Conservation (phyloP, 2,888 invertebrate genomes). For the Ichneumon xanthorius region DNA sequence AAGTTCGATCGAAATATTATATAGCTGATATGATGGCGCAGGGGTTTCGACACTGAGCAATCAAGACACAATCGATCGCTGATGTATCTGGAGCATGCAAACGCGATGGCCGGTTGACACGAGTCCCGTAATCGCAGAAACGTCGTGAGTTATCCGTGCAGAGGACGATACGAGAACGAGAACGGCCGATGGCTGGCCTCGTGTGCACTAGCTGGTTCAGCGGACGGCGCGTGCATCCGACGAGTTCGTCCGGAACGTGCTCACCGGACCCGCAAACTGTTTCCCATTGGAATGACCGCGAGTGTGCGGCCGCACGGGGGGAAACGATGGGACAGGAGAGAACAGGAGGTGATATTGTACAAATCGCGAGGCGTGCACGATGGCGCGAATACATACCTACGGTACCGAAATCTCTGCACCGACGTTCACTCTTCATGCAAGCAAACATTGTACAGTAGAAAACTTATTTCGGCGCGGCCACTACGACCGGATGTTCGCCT, state of each 20-base stretch:
- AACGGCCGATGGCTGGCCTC: constrained; percentile 12
- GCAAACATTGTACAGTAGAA: background rate
- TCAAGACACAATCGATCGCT: constrained; percentile 28
- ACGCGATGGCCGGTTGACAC: constrained; percentile 48
- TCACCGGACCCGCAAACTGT: constrained; percentile 69
- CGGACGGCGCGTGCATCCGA: constrained; percentile 33
- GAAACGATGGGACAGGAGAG: constrained; percentile 34
- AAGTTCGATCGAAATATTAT: constrained; percentile 6
- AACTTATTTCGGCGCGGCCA: background rate
- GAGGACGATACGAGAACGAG: constrained; percentile 49
- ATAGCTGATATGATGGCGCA: background rate
- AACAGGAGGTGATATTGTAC: no score
- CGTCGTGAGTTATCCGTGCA: constrained; percentile 59
- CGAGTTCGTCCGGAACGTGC: constrained; percentile 66
- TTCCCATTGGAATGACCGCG: constrained; percentile 68
- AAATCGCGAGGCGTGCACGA: background rate
- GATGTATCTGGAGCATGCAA: constrained; percentile 41
- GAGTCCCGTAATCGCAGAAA: constrained; percentile 52
- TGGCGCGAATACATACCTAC: background rate
- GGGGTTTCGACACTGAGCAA: constrained; percentile 24
- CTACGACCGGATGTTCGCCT: no score
- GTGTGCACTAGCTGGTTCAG: constrained; percentile 12
- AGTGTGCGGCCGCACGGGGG: constrained; percentile 33
- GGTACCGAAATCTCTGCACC: constrained; percentile 26
- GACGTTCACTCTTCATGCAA: constrained; percentile 35